phyloP scores from a whole-genome alignment of 2,113 vertebrate species.

The Myiozetetes cayanensis region DNA sequence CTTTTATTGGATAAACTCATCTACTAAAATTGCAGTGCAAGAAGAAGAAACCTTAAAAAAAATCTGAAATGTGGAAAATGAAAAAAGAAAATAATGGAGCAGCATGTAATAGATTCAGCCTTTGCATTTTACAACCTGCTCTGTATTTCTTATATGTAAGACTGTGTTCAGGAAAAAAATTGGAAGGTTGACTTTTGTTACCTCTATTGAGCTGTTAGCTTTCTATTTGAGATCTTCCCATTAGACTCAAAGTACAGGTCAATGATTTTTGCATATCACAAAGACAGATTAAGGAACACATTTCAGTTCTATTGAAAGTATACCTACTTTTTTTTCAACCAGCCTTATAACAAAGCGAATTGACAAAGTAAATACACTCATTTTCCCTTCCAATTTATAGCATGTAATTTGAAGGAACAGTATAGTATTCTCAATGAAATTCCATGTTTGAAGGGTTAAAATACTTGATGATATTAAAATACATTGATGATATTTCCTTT shows the following conservation, averaged over 20 bases:
- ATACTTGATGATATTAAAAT: not conserved
- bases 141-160: not conserved
- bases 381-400: not conserved
- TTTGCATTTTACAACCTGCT: not conserved
- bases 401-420: not conserved
- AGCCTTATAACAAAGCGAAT: not conserved
- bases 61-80: not conserved
- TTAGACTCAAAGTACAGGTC: not conserved
- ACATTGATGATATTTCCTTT: not conserved
- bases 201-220: not conserved
- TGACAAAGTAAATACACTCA: not conserved
- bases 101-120: not conserved
- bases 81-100: not conserved
- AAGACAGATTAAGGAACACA: not conserved
- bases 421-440: not conserved
- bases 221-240: not conserved
- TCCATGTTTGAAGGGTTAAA: not conserved
- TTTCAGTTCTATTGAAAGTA: not conserved
- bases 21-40: not conserved
- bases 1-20: not conserved
- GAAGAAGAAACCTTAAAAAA: not conserved
- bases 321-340: not conserved
- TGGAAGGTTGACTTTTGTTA: not conserved
- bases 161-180: not conserved
- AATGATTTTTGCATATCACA: not conserved